Conservation (phyloP, 2,797 vertebrate species). For the Limosa lapponica region DNA sequence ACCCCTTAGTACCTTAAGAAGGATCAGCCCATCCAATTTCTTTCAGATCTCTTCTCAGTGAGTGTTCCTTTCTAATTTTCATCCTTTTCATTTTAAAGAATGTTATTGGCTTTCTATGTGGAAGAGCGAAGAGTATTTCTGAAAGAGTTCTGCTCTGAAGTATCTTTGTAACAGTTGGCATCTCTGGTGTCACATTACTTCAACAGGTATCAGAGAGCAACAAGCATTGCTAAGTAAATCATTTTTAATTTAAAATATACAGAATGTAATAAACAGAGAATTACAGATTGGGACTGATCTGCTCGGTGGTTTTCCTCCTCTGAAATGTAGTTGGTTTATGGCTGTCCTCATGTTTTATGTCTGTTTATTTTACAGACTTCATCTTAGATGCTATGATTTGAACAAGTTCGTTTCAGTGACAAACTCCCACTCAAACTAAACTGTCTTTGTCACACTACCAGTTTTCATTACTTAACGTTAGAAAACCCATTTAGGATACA, state of each 20-base stretch:
- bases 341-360: not conserved
- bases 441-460: not conserved
- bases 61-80: not conserved
- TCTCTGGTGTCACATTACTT: not conserved
- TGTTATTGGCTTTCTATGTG: not conserved
- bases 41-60: not conserved
- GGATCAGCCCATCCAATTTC: not conserved
- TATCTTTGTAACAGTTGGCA: not conserved
- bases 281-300: not conserved
- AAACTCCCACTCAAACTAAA: not conserved
- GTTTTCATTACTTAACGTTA: not conserved
- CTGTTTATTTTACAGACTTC: not conserved
- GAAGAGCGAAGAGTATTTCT: not conserved
- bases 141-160: not conserved
- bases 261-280: not conserved
- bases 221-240: not conserved
- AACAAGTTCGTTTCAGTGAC: not conserved
- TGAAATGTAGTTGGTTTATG: not conserved
- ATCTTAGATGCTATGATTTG: not conserved
- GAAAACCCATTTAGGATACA: not conserved
- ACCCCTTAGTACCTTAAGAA: not conserved
- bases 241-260: not conserved
- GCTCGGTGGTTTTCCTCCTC: not conserved
- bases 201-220: not conserved
- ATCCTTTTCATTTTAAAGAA: not conserved